Base-by-base conservation (phyloP, 2,888 invertebrate genomes). In the Elysia crispata region DNA sequence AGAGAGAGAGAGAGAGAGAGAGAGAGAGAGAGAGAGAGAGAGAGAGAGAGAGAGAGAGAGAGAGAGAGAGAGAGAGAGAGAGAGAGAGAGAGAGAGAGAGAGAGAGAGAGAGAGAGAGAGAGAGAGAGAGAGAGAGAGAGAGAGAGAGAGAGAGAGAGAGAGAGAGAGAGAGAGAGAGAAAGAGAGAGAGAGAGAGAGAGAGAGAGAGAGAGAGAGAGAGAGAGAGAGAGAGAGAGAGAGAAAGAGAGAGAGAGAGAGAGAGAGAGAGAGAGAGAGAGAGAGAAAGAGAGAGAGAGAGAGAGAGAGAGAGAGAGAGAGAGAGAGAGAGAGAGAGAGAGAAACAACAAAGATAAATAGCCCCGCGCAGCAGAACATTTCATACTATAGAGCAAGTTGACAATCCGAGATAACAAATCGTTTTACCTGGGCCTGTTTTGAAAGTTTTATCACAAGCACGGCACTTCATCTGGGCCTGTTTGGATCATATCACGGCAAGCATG, bases 281-380 rank as follows among this genome's bases (percentile, higher is more conserved):
- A 62, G 62, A 75, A 41, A 76, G 74, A 75, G 62, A 49, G 30
- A 54, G 18, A 54, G 57, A 28, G 28, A 49, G 57, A 66, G 11
- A 28, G 49, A 54, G 76, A 49, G 31, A 69, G 30, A 57, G 57
- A 54, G 69, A 70, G 70, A 57, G 76, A 41, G 31, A 60, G 80
- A n/a, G 54, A 50, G 54, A 18, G 30, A 50, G 76, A 54, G 1
- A 67, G 67, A 54, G 30, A 76, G 67, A 15, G 30, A 76, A 54
- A 23, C 20, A 64, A 23, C 20, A n/a, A 54, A 54, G 54, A 18
- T 20, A 54, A 15, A 54, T 54, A 13, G 54, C 18, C 11, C 54
- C 18, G 54, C n/a, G n/a, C n/a, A n/a, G n/a, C n/a, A n/a, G n/a
- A n/a, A n/a, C n/a, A n/a, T n/a, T n/a, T n/a, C n/a, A n/a, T n/a